Conservation (phyloP, 2,888 invertebrate species). For the Drosophila melanosoma region DNA sequence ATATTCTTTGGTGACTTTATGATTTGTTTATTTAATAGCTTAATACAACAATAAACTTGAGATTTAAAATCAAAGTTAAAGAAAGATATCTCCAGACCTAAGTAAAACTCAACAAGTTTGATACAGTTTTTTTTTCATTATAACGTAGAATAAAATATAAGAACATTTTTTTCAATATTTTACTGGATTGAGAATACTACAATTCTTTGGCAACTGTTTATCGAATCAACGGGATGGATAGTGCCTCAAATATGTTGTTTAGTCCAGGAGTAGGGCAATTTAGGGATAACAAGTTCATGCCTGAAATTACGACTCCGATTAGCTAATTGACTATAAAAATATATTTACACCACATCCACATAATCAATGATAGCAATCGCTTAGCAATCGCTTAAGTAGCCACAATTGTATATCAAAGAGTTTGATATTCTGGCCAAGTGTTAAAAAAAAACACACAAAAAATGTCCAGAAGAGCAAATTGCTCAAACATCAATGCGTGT, state of each 20-base stretch:
- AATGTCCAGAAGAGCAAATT: background rate
- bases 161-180: background rate
- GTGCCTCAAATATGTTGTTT: background rate
- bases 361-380: background rate
- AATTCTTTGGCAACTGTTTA: background rate
- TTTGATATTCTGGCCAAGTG: constrained; percentile 5
- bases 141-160: background rate
- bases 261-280: background rate
- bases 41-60: background rate
- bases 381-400: background rate
- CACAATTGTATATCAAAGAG: background rate
- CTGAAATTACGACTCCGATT: background rate
- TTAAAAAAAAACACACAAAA: constrained; percentile 3
- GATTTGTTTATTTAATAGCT: background rate
- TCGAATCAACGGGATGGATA: background rate
- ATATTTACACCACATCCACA: background rate
- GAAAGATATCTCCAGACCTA: background rate
- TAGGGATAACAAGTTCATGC: background rate
- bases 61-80: background rate
- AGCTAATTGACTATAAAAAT: background rate
- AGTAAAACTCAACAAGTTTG: background rate
- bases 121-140: background rate
- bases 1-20: background rate
- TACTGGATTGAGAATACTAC: background rate
- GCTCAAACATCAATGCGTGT: constrained; percentile 21